A percentile compares a stretch with the other conserved stretches of the same genome.
These are phyloP conservation scores for Callinectes sapidus DNA, from an alignment of 2,888 invertebrate species.

Conservation along the genomic window DNA sequence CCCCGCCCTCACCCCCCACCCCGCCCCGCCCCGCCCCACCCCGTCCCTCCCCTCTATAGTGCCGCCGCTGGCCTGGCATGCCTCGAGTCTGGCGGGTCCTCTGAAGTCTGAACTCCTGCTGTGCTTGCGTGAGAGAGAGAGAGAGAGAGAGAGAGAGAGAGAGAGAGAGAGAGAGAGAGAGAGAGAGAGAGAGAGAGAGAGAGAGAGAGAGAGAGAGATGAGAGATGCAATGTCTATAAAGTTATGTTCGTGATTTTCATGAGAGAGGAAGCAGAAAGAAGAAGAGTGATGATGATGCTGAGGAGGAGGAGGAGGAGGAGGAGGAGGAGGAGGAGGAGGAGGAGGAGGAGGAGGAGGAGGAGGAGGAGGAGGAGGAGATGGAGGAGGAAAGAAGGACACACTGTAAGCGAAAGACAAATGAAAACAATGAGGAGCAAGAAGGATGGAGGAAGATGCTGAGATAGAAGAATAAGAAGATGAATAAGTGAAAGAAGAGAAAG, in stretches of 20 bases:
- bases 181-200: conserved; percentile 25
- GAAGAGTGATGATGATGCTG: too few relatives aligned
- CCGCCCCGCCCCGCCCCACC: not conserved
- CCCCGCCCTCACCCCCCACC: not conserved
- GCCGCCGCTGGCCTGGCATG: conserved; percentile 10
- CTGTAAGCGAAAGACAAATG: not conserved
- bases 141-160: conserved; percentile 25
- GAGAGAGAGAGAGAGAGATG: not conserved
- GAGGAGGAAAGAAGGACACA: not conserved
- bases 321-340: too few relatives aligned
- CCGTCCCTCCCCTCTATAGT: not conserved
- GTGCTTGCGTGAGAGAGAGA: not conserved
- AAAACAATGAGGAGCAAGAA: not conserved
- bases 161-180: conserved; percentile 25
- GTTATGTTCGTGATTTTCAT: too few relatives aligned
- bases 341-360: too few relatives aligned
- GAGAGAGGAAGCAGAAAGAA: too few relatives aligned
- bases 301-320: too few relatives aligned
- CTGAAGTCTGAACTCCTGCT: not conserved
- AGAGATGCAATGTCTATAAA: too few relatives aligned
- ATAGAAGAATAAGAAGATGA: not conserved
- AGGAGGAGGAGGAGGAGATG: too few relatives aligned
- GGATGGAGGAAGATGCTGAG: not conserved
- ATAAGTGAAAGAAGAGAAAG: not conserved
- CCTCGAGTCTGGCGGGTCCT: not conserved